Conservation (phyloP, 2,113 vertebrate genomes). For the Rhynchopsitta pachyrhyncha region DNA sequence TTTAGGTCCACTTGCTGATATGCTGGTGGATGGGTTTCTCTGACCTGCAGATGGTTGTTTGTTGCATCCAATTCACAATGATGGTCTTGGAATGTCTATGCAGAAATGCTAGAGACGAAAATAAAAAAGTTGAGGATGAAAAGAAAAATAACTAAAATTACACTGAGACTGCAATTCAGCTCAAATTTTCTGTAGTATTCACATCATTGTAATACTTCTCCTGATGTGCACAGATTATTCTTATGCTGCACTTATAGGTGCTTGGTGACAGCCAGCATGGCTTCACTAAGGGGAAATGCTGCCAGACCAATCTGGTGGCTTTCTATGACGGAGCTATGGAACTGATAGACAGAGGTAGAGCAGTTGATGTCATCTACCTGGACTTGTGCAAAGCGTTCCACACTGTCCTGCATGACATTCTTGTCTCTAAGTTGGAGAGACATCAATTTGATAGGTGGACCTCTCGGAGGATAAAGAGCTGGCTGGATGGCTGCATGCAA, state of each 20-base stretch:
- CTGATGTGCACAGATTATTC: slow-evolving; percentile 29
- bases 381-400: no score
- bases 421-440: no score
- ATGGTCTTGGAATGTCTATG: slow-evolving; percentile 74
- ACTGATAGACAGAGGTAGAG: no score
- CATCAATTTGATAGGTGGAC: no score
- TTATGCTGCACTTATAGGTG: background rate
- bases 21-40: slow-evolving; percentile 84
- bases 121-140: slow-evolving; percentile 49
- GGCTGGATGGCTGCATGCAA: no score
- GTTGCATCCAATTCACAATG: slow-evolving; percentile 77
- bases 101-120: slow-evolving; percentile 73
- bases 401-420: no score
- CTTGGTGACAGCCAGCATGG: no score
- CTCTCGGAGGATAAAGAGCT: no score
- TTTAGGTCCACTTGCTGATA: slow-evolving; percentile 86
- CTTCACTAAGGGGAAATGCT: no score
- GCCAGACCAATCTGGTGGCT: no score
- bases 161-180: slow-evolving; percentile 15
- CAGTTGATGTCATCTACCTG: no score
- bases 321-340: no score
- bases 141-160: slow-evolving; percentile 48
- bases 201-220: background rate
- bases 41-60: slow-evolving; percentile 85
- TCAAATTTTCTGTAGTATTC: slow-evolving; percentile 39